Base-by-base conservation (phyloP, 92 coral and sea anemone genomes). In the Porites rus region DNA sequence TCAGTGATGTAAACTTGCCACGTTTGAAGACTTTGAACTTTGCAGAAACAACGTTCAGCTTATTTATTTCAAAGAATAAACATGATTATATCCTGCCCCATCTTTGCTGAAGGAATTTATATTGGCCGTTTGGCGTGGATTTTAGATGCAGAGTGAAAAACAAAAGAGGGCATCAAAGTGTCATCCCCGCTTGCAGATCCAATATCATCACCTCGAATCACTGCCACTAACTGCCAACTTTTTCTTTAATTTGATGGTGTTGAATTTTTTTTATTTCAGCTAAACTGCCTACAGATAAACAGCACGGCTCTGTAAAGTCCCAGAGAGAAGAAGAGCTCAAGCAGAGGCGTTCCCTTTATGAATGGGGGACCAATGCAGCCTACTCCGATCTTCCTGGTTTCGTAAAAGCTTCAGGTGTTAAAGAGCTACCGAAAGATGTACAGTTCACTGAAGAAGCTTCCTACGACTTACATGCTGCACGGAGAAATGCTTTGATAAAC, bases 381-480 rank as follows among this genome's bases (percentile, higher is more conserved):
- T 83, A 73, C 51, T 20, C 60, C 6, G 80, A 83, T 43, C 79
- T 83, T 24, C 87, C 87, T 14, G 87, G 87, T 17, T 84, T 65
- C 78, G 87, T 93, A n/a, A 87, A 93, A 68, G 89, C 92, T 12
- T 22, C 80, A 54, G 77, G n/a, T 6, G 76, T 67, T 11, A 21
- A 66, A 7, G 9, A 61, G 8, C 93, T 92, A 13, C 95, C 95
- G 13, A 92, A 68, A 60, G 92, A 92, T 25, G 95, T 86, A 3
- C 91, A 87, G 75, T 92, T 92, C 60, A 89, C 93, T 3, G 91
- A 89, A 25, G 93, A 89, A 60, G 91, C 93, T 7, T 28, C 75
- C 43, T 58, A 70, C 68, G 88, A 92, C 51, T 82, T 91, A 54
- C 86, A 89, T 22, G 76, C 53, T 12, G 94, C 94, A 70, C 54